Conservation (phyloP, 2,113 vertebrate genomes). For the Cynocephalus volans region DNA sequence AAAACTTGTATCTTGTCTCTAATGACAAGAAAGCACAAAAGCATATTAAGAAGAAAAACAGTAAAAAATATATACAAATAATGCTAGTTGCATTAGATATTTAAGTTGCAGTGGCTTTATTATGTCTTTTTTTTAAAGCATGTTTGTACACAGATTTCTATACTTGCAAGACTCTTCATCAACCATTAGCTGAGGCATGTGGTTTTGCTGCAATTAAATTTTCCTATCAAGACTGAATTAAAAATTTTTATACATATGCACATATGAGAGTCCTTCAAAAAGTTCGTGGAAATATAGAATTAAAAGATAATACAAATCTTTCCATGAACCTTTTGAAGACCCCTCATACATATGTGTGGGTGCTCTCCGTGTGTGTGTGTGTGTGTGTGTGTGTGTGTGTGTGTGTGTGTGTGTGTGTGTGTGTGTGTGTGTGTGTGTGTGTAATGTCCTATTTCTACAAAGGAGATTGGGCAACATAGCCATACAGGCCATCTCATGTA, state of each 20-base stretch:
- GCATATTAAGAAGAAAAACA: background rate
- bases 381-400: background rate
- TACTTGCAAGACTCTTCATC: background rate
- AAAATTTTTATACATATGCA: background rate
- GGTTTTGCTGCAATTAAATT: background rate
- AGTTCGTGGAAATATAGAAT: too few relatives aligned
- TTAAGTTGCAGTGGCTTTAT: background rate
- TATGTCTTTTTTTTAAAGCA: background rate
- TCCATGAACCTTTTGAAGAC: too few relatives aligned
- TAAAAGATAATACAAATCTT: too few relatives aligned
- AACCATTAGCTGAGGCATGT: background rate
- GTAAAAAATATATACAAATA: constrained; percentile 18
- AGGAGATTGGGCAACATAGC: background rate
- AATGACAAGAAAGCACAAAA: background rate
- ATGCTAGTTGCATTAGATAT: background rate
- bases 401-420: background rate
- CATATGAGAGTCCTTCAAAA: too few relatives aligned
- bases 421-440: background rate
- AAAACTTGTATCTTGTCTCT: background rate
- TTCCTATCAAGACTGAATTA: background rate
- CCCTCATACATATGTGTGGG: too few relatives aligned
- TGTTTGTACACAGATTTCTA: background rate
- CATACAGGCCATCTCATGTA: background rate
- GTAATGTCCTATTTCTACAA: background rate
- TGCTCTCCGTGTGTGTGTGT: too few relatives aligned